These are phyloP conservation scores for Melanotaenia pygmaea DNA, from an alignment of 2,797 vertebrate species.

Conservation along the genomic window DNA sequence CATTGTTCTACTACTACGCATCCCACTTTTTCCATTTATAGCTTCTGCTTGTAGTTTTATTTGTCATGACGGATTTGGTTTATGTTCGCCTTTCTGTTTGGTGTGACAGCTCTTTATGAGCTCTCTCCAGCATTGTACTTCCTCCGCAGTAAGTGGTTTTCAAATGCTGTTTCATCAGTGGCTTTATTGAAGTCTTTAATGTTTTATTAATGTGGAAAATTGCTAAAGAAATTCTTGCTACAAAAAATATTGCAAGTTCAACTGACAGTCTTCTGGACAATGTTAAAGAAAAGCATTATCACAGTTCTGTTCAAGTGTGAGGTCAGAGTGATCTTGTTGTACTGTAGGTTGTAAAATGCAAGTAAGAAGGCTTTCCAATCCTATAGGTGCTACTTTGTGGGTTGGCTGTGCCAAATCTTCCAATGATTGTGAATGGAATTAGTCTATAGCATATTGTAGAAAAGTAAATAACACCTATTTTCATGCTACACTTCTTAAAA, in stretches of 20 bases:
- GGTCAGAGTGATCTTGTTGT: background rate
- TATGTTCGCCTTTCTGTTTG: slow-evolving; percentile 9
- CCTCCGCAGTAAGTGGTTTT: slow-evolving; percentile 6
- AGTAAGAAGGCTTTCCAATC: background rate
- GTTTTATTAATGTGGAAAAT: slow-evolving; percentile 34
- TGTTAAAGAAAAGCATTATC: background rate
- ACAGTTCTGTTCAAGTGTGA: background rate
- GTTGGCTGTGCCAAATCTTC: background rate
- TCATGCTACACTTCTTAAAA: too few species aligned
- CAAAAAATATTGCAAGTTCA: background rate
- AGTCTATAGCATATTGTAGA: background rate
- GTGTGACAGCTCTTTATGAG: slow-evolving; percentile 11
- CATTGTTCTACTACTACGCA: slow-evolving; percentile 16
- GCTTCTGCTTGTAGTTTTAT: slow-evolving; percentile 4
- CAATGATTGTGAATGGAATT: background rate
- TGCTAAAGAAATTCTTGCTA: slow-evolving; percentile 5
- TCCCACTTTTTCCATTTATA: slow-evolving; percentile 14
- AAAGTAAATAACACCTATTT: background rate
- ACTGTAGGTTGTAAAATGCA: background rate
- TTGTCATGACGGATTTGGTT: slow-evolving; percentile 12
- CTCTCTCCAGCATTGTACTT: background rate
- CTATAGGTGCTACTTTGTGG: too few species aligned
- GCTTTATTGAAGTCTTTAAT: slow-evolving; percentile 15
- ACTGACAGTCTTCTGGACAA: background rate
- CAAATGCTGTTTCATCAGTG: slow-evolving; percentile 12